Evolutionary conservation across 2,113 vertebrate genomes (phyloP), one percentile per base, ranked within the genome.

Genomic region (Misgurnus anguillicaudatus): DNA sequence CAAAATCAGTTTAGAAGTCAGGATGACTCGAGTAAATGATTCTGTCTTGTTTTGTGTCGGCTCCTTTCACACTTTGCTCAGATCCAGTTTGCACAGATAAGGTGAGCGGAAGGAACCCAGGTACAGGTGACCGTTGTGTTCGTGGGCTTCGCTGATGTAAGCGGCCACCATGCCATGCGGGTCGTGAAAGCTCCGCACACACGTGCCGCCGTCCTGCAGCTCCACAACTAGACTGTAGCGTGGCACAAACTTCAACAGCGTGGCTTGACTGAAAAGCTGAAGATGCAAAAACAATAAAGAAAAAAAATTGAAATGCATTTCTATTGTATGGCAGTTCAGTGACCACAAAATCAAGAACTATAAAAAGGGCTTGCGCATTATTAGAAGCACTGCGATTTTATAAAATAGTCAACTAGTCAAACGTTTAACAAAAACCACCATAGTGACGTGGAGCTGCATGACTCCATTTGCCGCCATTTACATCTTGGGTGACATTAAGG

Each of bases 31-130:
- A 66, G 38, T 42, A 21, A 66, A 68, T 36, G 39, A 53, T 42
- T 76, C 38, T 64, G 39, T 58, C n/a, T n/a, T 6, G 57, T 24
- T 21, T 17, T 17, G 9, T 47, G 48, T 61, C 17, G 14, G 6
- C 7, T 69, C 53, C 10, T 21, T 66, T 90, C 82, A 96, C 31
- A 94, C 87, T 9, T 91, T 82, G 77, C 89, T 83, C 67, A 99
- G 94, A 80, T 93, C 90, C 6, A 99, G 93, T 64, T 89, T 94
- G 88, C 94, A 93, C 77, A 99, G 78, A 84, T 94, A 99, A 0
- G 95, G 95, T 5, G 96, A 94, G 0, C 88, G 85, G 90, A 95
- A 98, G 74, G 98, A 99, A n/a, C 97, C 97, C 84, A 99, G 71
- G 88, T 98, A 99, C 14, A 99, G 92, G 31, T 92, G 87, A 9